Base-by-base conservation (phyloP, 2,797 vertebrate genomes). In the Zonotrichia albicollis region DNA sequence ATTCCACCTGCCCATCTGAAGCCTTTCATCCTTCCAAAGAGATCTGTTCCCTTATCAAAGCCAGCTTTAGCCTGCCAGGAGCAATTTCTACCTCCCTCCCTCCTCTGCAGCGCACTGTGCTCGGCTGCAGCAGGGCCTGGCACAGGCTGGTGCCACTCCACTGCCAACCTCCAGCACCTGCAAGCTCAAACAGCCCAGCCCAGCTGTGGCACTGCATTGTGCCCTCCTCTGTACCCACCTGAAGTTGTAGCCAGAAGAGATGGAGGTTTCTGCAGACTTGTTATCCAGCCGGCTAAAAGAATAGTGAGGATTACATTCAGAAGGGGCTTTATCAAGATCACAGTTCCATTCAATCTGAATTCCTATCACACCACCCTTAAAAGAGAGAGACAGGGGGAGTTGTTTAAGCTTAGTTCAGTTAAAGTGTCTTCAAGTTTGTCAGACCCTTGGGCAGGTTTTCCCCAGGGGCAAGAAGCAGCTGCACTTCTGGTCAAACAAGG, bases 271-370 rank as follows among this genome's bases (percentile, higher is more conserved):
- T 75, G 98, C 97, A 68, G 97, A 85, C 64, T 96, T 97, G 78
- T 97, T 97, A 91, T 99, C 99, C 96, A 99, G 97, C 29, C 99
- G 99, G 80, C 97, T 98, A 95, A 99, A 99, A 94, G 98, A 98
- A 98, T 99, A 99, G 62, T 96, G 80, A 77, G 99, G 99, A 67
- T 98, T 98, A 97, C 99, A 99, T 72, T 96, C 88, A 20, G 99
- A 99, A 42, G 96, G 95, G 66, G 98, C 98, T 95, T 98, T 99
- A 96, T 99, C 99, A 94, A 99, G 98, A 97, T 99, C 98, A 96
- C 99, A 99, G 97, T 98, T 97, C 99, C 99, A 99, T 79, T 99
- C 98, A 18, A 99, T 99, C 72, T 98, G 98, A 96, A 99, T 97
- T 83, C 98, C 99, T 88, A 99, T 97, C 87, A 99, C 98, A 48